Base-by-base conservation (phyloP, 2,888 invertebrate species). In the Trypoxylon attenuatum region DNA sequence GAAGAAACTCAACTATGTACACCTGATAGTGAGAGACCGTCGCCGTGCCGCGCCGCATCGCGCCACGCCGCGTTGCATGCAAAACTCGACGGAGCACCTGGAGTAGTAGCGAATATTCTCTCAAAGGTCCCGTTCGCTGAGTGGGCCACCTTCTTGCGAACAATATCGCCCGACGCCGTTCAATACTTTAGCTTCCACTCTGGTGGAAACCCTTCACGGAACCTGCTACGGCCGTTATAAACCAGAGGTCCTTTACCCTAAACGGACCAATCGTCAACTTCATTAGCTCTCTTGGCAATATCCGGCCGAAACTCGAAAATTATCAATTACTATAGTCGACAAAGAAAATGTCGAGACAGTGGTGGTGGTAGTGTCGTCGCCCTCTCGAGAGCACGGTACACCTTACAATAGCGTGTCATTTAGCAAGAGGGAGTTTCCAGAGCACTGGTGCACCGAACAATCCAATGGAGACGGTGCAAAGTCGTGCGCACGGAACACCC, bases 1-100 rank as follows among this genome's bases (percentile, higher is more conserved):
- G 15, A 62, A 41, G 39, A 63, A 66, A 63, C 57, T 52, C 49
- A 51, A 63, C 63, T 66, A 57, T 63, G n/a, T n/a, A n/a, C n/a
- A n/a, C n/a, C n/a, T n/a, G 33, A 33, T 33, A 10, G 10, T 10
- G 33, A 13, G 13, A 5, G 3, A 33, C 10, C 33, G n/a, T 10
- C n/a, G 33, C 6, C 10, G 13, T 33, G 3, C 33, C n/a, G 8
- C 33, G 13, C n/a, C 33, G 33, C 19, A 22, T 18, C 43, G 10
- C n/a, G 22, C 22, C 43, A 2, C 18, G 22, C 10, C 43, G 22
- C 13, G 21, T 43, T 2, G 13, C 38, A 3, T 33, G 33, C 33
- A 10, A 33, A 33, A 13, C 33, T 10, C 33, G 3, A 13, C 13
- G 33, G 2, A 13, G n/a, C n/a, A 33, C 33, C 10, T 33, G n/a